Conservation (phyloP, 2,888 invertebrate species). For the Chrysolina haemoptera region DNA sequence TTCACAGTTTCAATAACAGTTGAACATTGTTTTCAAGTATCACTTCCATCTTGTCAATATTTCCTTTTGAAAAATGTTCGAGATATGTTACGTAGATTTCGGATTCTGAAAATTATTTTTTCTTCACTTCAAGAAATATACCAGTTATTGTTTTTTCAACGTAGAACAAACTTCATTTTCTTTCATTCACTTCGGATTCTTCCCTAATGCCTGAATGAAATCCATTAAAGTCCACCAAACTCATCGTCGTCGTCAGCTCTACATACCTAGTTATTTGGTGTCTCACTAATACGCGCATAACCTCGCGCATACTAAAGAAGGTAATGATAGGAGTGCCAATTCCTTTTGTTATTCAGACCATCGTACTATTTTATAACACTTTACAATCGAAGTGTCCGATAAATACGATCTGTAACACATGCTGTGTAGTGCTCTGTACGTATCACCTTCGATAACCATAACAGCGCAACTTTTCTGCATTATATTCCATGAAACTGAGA, state of each 20-base stretch:
- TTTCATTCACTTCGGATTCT: no score
- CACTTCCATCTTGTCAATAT: no score
- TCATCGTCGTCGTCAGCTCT: constrained; percentile 28
- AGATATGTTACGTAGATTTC: no score
- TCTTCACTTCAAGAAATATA: no score
- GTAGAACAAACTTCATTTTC: no score
- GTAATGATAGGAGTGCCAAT: constrained; percentile 48
- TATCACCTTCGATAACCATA: constrained; percentile 11
- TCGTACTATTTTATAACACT: constrained; percentile 28
- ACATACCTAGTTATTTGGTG: constrained; percentile 43
- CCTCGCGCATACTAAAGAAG: constrained; percentile 48
- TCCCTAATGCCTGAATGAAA: not conserved
- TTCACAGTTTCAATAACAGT: no score
- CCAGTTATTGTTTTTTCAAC: no score
- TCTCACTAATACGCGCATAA: constrained; percentile 35
- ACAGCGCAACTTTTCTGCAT: not conserved
- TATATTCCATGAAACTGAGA: no score
- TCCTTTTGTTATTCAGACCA: constrained; percentile 45
- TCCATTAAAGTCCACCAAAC: constrained; percentile 13
- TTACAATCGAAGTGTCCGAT: constrained; percentile 30
- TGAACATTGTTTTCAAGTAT: no score
- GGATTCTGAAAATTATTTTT: no score
- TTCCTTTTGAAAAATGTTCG: no score
- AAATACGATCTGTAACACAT: constrained; percentile 17
- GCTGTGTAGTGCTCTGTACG: not conserved